Evolutionary conservation across 2,113 vertebrate genomes (phyloP).

Genomic region (Taurulus bubalis): DNA sequence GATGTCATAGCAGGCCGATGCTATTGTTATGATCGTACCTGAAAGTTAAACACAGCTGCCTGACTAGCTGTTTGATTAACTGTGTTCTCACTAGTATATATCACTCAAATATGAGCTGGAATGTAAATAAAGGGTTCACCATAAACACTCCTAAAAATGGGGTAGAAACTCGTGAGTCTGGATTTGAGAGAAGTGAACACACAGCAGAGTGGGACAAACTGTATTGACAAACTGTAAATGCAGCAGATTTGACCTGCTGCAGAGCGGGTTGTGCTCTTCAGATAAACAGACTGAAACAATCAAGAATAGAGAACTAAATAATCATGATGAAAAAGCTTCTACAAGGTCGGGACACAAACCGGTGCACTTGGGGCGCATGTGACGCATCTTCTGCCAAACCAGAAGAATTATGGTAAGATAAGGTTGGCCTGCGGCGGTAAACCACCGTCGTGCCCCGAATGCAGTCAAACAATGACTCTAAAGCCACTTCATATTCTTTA

Average conservation of each 20-base stretch:
- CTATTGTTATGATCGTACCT: not conserved
- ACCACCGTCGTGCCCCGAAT: not conserved
- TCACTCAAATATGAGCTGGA: not conserved
- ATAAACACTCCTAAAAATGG: not conserved
- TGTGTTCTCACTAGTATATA: not conserved
- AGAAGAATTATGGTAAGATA: slow-evolving; percentile 47
- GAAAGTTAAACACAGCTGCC: slow-evolving; percentile 2
- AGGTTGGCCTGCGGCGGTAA: slow-evolving; percentile 25
- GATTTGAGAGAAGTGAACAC: not conserved
- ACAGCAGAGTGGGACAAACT: not conserved
- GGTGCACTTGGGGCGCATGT: not conserved
- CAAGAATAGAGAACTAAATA: slow-evolving; percentile 10
- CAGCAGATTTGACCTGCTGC: not conserved
- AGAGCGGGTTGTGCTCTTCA: not conserved
- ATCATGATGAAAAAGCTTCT: not conserved
- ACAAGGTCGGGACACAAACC: slow-evolving; percentile 39
- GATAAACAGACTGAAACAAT: not conserved
- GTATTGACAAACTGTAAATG: not conserved
- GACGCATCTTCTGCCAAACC: slow-evolving; percentile 47
- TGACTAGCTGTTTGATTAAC: not conserved
- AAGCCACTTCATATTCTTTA: slow-evolving; percentile 51
- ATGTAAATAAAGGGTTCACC: slow-evolving; percentile 9
- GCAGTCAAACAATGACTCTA: slow-evolving; percentile 40
- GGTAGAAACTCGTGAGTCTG: not conserved
- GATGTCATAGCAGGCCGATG: not conserved